These are phyloP conservation scores for Ceratotherium simum DNA, from an alignment of 2,113 vertebrate genomes.

Conservation along the genomic window DNA sequence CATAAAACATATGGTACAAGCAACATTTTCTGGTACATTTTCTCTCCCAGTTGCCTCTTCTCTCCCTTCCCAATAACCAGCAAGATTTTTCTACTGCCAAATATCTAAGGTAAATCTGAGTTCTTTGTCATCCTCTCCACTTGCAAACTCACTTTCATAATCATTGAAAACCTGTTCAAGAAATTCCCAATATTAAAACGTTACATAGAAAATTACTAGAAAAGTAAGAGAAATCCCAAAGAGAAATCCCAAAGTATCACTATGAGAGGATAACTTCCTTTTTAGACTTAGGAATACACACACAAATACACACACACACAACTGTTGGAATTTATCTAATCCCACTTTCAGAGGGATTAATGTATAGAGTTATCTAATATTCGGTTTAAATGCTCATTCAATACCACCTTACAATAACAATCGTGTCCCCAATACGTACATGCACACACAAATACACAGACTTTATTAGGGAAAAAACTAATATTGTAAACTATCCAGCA, in stretches of 20 bases:
- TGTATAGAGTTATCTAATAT: background rate
- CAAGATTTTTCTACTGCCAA: background rate
- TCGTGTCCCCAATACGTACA: too few relatives aligned
- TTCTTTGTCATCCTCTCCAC: background rate
- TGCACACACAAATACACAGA: background rate
- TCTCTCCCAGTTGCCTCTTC: background rate
- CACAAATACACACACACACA: too few relatives aligned
- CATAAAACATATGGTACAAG: background rate
- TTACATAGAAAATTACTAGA: background rate
- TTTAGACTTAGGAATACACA: too few relatives aligned
- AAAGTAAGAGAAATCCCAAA: background rate
- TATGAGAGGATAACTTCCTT: background rate
- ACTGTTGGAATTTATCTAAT: too few relatives aligned
- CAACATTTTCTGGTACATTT: background rate
- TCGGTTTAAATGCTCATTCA: background rate
- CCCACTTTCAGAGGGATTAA: background rate
- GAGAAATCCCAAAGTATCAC: background rate
- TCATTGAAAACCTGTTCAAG: background rate
- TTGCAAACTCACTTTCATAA: conserved; percentile 38
- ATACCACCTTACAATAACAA: background rate
- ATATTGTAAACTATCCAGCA: background rate
- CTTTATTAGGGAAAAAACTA: background rate
- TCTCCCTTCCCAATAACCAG: background rate
- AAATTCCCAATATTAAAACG: background rate
- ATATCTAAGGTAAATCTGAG: conserved; percentile 40